Evolutionary conservation across 2,113 vertebrate species (phyloP).

Genomic region (Nipponia nippon): DNA sequence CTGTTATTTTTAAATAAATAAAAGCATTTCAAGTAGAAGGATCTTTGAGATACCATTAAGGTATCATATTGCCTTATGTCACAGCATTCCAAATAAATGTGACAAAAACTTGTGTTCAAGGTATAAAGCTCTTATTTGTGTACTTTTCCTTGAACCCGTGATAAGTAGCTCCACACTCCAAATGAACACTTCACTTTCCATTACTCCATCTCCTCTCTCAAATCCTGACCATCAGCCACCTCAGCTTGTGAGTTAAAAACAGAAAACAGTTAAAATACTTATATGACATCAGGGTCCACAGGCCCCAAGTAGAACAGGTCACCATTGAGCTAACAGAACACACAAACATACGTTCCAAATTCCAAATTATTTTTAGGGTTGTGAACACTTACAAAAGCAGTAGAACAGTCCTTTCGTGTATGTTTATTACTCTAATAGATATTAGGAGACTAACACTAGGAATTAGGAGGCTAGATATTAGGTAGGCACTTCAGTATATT

Average conservation of each 20-base stretch:
- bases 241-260: background rate
- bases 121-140: background rate
- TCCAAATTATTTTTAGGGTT: background rate
- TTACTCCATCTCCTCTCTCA: background rate
- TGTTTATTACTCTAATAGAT: background rate
- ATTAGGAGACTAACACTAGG: background rate
- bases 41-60: background rate
- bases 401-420: background rate
- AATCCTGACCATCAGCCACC: background rate
- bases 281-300: background rate
- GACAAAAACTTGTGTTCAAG: background rate
- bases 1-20: background rate
- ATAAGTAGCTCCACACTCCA: background rate
- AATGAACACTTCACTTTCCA: background rate
- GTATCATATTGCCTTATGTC: background rate
- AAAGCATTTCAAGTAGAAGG: background rate
- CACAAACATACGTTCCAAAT: background rate
- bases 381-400: background rate
- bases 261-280: background rate
- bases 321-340: background rate
- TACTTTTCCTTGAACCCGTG: background rate
- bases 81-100: background rate
- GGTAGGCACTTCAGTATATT: background rate
- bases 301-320: background rate
- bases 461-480: background rate